phyloP scores from a whole-genome alignment of 2,113 vertebrate species.

The Hyperopisus bebe region DNA sequence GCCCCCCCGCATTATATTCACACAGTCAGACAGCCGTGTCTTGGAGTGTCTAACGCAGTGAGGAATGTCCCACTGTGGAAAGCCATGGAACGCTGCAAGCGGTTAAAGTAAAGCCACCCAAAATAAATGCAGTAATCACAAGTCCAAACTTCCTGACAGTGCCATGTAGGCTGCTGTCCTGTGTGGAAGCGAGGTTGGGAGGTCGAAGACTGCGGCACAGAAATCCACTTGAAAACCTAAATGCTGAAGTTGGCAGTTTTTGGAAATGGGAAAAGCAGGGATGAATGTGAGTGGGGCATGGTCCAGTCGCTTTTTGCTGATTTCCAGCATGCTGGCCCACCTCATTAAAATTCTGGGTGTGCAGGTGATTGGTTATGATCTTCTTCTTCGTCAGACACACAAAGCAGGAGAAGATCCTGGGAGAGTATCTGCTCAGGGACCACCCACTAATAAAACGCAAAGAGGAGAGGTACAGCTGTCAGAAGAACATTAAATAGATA shows the following conservation, averaged over 20 bases:
- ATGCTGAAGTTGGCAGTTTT: background rate
- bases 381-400: background rate
- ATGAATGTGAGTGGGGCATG: background rate
- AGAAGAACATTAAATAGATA: background rate
- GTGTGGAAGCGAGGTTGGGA: background rate
- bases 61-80: background rate
- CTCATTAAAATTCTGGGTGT: background rate
- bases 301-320: background rate
- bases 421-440: background rate
- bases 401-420: background rate
- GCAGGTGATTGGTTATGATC: background rate
- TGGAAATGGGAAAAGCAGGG: background rate
- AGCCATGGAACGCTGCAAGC: background rate
- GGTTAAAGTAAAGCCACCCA: background rate
- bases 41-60: background rate
- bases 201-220: background rate
- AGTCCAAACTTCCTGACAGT: background rate
- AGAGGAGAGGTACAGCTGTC: background rate
- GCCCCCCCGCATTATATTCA: background rate
- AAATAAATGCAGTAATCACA: background rate
- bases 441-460: background rate
- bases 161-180: background rate
- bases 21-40: background rate
- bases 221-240: background rate
- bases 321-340: background rate